A percentile compares a stretch with the other conserved stretches of the same genome.
These are phyloP conservation scores for Platysteira castanea DNA, from an alignment of 2,113 vertebrate species.

Conservation along the genomic window DNA sequence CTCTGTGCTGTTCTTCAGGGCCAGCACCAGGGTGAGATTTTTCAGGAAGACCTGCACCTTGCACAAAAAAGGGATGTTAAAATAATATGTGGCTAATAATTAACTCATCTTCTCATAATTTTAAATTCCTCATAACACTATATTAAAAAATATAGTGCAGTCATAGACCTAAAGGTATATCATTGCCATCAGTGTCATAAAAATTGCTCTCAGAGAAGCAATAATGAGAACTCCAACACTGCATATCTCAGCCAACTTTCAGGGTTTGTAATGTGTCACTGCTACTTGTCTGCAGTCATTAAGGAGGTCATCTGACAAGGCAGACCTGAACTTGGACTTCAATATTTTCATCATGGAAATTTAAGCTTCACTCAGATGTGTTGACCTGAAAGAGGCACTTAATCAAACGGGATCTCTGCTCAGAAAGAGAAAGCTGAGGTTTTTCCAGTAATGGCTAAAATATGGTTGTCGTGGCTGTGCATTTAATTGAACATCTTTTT, in stretches of 20 bases:
- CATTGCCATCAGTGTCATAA: neutral
- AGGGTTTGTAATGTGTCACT: neutral
- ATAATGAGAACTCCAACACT: neutral
- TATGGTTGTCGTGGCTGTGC: neutral
- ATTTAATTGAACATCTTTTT: constrained; percentile 38
- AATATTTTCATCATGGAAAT: constrained; percentile 14
- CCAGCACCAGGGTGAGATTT: neutral
- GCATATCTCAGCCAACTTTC: neutral
- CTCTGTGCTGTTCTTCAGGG: neutral
- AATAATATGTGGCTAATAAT: neutral
- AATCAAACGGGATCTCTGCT: constrained; percentile 17
- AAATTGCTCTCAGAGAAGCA: neutral
- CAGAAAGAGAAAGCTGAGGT: neutral
- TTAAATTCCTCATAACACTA: neutral
- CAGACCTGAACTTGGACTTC: constrained; percentile 7
- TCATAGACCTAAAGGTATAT: neutral
- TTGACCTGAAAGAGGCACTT: constrained; percentile 26
- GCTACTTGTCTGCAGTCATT: constrained; percentile 4
- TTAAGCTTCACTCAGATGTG: neutral
- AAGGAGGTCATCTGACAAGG: constrained; percentile 17
- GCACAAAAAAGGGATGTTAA: neutral
- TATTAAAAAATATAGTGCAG: neutral
- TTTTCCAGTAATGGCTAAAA: constrained; percentile 5
- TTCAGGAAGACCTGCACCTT: neutral
- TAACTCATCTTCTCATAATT: neutral